Conservation (phyloP, 35 echinoderm and acorn worm species). For the Hemicentrotus pulcherrimus region DNA sequence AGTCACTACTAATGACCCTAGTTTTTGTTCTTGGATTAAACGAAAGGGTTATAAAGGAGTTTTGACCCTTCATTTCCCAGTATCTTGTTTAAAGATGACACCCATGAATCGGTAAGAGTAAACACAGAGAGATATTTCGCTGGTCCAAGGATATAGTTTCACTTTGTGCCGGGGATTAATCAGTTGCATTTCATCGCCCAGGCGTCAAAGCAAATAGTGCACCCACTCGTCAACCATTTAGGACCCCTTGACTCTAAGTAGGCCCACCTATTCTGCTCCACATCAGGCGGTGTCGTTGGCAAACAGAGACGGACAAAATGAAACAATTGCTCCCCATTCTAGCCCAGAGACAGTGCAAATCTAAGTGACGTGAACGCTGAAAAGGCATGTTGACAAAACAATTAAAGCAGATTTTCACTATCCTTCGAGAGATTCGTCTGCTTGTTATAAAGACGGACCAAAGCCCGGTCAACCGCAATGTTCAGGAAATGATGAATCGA, state of each 20-base stretch:
- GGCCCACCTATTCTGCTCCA: background rate
- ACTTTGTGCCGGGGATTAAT: background rate
- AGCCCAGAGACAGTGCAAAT: background rate
- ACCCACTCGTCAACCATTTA: slow-evolving; percentile 8
- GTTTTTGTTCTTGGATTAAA: slow-evolving; percentile 9
- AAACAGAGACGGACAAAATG: background rate
- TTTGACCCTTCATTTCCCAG: background rate
- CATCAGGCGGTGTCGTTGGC: background rate
- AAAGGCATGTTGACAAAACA: background rate
- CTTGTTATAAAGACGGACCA: background rate
- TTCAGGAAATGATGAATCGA: background rate
- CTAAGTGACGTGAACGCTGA: background rate
- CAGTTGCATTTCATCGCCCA: slow-evolving; percentile 16
- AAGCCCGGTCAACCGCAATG: background rate
- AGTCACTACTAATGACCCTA: slow-evolving; percentile 19
- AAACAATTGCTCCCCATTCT: background rate
- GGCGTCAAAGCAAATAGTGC: slow-evolving; percentile 5
- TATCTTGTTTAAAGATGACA: slow-evolving; percentile 5
- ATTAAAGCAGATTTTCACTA: background rate
- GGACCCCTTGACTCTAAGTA: slow-evolving; percentile 6
- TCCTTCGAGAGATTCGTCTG: background rate
- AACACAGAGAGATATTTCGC: background rate
- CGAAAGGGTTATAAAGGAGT: background rate
- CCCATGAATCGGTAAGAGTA: background rate
- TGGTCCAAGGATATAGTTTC: background rate